These are phyloP conservation scores for Synchiropus splendidus DNA, from an alignment of 2,113 vertebrate species.

Conservation along the genomic window DNA sequence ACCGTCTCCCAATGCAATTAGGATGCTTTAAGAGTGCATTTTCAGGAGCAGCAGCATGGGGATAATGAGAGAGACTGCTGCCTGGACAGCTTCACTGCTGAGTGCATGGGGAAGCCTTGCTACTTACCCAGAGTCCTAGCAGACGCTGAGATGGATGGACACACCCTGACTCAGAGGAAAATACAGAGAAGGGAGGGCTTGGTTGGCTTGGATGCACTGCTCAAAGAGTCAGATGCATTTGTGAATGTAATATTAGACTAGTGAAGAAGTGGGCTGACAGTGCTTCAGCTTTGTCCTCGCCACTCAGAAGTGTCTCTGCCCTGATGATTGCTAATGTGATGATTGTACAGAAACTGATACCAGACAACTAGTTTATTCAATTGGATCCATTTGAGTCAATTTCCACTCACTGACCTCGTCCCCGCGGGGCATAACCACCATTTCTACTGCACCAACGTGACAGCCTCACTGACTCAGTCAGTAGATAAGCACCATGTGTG, in stretches of 20 bases:
- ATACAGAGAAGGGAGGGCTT: conserved; percentile 8
- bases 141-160: conserved; percentile 43
- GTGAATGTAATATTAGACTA: conserved; percentile 33
- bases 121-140: conserved; percentile 20
- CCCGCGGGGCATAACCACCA: too few species aligned
- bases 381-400: conserved; percentile 12
- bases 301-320: background rate
- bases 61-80: conserved; percentile 76
- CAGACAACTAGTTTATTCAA: conserved; percentile 16
- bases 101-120: conserved; percentile 41
- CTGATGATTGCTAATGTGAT: conserved; percentile 11
- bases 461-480: too few species aligned
- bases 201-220: conserved; percentile 49
- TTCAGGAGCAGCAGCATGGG: conserved; percentile 82
- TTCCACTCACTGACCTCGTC: background rate
- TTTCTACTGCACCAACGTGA: too few species aligned
- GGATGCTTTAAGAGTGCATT: conserved; percentile 92
- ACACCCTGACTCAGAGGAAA: conserved; percentile 31
- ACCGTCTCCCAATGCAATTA: conserved; percentile 99
- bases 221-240: conserved; percentile 9
- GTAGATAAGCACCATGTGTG: too few species aligned
- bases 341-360: conserved; percentile 28
- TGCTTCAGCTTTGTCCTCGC: background rate
- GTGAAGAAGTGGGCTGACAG: conserved; percentile 13
- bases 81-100: conserved; percentile 40